Evolutionary conservation across 2,797 vertebrate genomes (phyloP).

Genomic region (Nyctibius grandis): DNA sequence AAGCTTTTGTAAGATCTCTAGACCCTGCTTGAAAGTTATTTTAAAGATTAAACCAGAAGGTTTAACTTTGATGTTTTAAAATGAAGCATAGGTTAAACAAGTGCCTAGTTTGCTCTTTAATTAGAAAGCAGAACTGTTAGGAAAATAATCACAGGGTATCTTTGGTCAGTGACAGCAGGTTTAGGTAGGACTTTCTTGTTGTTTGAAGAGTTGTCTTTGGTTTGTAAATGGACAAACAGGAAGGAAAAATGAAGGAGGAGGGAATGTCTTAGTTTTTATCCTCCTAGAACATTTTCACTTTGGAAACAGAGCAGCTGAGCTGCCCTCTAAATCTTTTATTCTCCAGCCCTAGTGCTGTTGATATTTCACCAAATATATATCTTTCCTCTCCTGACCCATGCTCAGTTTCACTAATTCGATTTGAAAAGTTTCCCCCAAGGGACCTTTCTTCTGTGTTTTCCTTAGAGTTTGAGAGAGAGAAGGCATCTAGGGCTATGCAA

Average conservation of each 20-base stretch:
- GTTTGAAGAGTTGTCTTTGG: conserved; percentile 23
- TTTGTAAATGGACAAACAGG: conserved; percentile 48
- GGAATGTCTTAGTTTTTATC: not conserved
- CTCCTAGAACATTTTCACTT: conserved; percentile 19
- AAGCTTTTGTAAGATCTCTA: not conserved
- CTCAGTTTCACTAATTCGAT: conserved; percentile 6
- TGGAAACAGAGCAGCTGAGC: not conserved
- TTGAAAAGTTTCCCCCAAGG: conserved; percentile 44
- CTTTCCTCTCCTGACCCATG: not conserved
- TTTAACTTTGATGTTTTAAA: conserved; percentile 1
- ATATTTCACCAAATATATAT: not conserved
- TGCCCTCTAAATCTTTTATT: not conserved
- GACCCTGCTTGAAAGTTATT: not conserved
- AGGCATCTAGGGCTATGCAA: conserved; percentile 7
- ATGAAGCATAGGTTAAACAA: conserved; percentile 13
- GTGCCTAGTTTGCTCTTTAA: conserved; percentile 49
- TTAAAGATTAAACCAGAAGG: not conserved
- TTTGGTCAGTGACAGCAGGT: conserved; percentile 48
- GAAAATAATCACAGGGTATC: conserved; percentile 56
- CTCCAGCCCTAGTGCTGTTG: not conserved
- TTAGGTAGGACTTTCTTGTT: conserved; percentile 45
- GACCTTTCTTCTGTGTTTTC: conserved; percentile 40
- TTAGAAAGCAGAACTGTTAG: conserved; percentile 51
- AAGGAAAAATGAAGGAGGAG: conserved; percentile 27
- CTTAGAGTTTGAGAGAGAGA: not conserved